Evolutionary conservation across 2,113 vertebrate genomes (phyloP).

Genomic region (Nyctereutes procyonoides): DNA sequence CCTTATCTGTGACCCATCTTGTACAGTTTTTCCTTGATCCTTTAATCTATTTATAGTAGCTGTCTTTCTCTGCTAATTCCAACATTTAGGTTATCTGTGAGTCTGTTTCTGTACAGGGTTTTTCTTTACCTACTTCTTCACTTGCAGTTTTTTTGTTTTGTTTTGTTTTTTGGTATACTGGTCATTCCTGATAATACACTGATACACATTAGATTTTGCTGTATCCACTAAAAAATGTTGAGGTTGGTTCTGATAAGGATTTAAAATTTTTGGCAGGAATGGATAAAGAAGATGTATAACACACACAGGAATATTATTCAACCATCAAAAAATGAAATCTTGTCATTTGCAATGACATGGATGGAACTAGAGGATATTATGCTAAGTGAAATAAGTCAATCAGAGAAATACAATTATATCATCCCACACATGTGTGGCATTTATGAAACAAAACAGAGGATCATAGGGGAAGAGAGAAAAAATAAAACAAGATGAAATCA

Average conservation of each 20-base stretch:
- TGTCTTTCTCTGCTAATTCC: neutral
- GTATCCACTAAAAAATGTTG: neutral
- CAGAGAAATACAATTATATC: too few species aligned
- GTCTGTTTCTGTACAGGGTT: neutral
- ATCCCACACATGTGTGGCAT: too few species aligned
- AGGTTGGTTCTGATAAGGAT: neutral
- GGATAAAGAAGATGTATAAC: too few species aligned
- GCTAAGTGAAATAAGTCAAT: too few species aligned
- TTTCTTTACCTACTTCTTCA: neutral
- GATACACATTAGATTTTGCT: neutral
- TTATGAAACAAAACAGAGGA: too few species aligned
- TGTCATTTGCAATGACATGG: too few species aligned
- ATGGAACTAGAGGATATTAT: too few species aligned
- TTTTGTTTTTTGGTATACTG: neutral
- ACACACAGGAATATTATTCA: too few species aligned
- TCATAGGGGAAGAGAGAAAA: too few species aligned
- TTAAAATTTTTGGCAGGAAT: neutral
- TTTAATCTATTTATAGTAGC: neutral
- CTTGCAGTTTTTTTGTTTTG: neutral
- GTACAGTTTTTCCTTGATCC: neutral
- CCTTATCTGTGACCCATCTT: neutral
- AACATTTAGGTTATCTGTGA: neutral
- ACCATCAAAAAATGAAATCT: too few species aligned
- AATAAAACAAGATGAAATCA: too few species aligned
- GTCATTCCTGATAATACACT: neutral